A percentile compares a stretch with the other conserved stretches of the same genome.
phyloP scores from a whole-genome alignment of 2,797 vertebrate genomes.

The Brotogeris chrysoptera region DNA sequence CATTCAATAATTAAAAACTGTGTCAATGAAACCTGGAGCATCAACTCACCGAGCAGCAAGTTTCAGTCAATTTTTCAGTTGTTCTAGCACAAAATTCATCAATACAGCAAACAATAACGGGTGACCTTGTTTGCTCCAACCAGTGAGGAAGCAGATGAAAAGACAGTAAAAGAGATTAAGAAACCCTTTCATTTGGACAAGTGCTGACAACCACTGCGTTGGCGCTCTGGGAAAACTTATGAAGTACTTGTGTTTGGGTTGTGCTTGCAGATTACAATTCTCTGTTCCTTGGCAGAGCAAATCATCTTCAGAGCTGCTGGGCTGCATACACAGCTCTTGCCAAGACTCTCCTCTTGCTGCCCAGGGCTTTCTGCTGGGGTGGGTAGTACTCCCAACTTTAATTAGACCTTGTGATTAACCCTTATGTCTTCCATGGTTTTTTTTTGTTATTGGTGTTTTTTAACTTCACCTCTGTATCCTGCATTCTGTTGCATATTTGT shows the following conservation, averaged over 20 bases:
- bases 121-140: background rate
- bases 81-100: background rate
- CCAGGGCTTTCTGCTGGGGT: background rate
- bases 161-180: background rate
- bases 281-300: background rate
- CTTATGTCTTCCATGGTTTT: rapidly evolving
- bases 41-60: background rate
- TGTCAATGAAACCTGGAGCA: background rate
- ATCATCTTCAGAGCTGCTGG: background rate
- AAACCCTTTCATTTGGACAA: background rate
- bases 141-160: background rate
- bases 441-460: background rate
- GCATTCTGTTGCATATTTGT: background rate
- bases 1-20: background rate
- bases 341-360: background rate
- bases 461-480: background rate
- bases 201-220: background rate
- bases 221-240: background rate
- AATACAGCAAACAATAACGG: background rate
- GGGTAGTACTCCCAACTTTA: background rate
- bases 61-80: background rate
- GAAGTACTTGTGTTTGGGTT: background rate
- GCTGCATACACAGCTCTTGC: background rate
- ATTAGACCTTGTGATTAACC: background rate
- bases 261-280: background rate